Conservation (phyloP, 2,888 invertebrate species). For the Sabellastarte sp. region DNA sequence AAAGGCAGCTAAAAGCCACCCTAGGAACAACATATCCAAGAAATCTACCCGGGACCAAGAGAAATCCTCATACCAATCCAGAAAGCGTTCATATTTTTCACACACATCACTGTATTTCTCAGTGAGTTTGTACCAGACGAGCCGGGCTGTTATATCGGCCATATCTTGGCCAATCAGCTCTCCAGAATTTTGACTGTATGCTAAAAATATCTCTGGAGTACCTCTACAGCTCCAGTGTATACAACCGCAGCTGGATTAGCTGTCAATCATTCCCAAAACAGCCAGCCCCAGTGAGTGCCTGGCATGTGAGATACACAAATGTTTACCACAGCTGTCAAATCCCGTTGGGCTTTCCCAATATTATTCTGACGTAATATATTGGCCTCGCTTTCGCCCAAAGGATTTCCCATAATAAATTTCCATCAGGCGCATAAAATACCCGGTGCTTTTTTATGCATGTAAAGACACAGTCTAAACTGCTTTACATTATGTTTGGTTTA, state of each 20-base stretch:
- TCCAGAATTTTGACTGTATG: background rate
- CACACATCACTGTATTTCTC: constrained; percentile 54
- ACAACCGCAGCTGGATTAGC: background rate
- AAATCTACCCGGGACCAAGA: constrained; percentile 49
- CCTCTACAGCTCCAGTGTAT: background rate
- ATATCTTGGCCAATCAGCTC: constrained; percentile 30
- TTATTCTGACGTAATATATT: no score
- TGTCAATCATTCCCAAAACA: no score
- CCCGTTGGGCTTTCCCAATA: no score
- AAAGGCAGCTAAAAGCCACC: constrained; percentile 51
- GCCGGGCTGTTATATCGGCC: constrained; percentile 55
- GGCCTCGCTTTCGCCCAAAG: no score
- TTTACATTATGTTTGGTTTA: no score
- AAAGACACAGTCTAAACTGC: no score
- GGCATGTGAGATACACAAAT: no score
- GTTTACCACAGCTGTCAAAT: no score
- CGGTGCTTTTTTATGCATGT: no score
- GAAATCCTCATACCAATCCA: constrained; percentile 46
- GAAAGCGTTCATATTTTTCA: constrained; percentile 40
- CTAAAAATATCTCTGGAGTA: constrained; percentile 3
- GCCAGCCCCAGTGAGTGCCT: no score
- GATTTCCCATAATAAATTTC: no score
- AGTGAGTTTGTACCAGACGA: constrained; percentile 56
- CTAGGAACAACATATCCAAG: constrained; percentile 50
- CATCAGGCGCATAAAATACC: no score